Evolutionary conservation across 2,888 invertebrate species (phyloP), one percentile per base, ranked within the genome.

Genomic region (Altica lythri): DNA sequence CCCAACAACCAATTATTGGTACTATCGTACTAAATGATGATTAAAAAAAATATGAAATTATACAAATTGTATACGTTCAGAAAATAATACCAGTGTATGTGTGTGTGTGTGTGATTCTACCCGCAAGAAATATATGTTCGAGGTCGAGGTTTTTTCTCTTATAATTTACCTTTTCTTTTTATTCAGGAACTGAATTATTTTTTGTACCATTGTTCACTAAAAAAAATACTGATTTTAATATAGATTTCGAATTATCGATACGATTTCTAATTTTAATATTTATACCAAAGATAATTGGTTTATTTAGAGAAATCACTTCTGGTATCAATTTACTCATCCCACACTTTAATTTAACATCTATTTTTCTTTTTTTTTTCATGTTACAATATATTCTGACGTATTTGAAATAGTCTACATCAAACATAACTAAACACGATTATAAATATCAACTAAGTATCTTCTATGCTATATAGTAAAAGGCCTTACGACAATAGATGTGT

Each of bases 21-120:
- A 27, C 27, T 27, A 27, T 27, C 27, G n/a, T n/a, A 27, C 27
- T 27, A 27, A 27, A 27, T n/a, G 27, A 27, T 27, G 27, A n/a
- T n/a, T 9, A 27, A 27, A 27, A 27, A 27, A 8, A n/a, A n/a
- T n/a, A n/a, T 27, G 9, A 27, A 27, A 27, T 27, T 27, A 27
- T 27, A 27, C 27, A 27, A 27, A 27, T 27, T 27, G 27, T n/a
- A 9, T 8, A 27, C 27, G 4, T 27, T 9, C 27, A 27, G 27
- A 27, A 27, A 27, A 27, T 27, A 27, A 27, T 27, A 27, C 27
- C 4, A 2, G 27, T 9, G 27, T 27, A n/a, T 9, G 27, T 27
- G 4, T 27, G 6, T 9, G 27, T 9, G 27, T 27, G 27, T 9
- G 27, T 27, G 4, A 9, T 27, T 27, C n/a, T 27, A 27, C 2